Evolutionary conservation across 2,113 vertebrate genomes (phyloP), one percentile per base, ranked within the genome.

Genomic region (Zeus faber): DNA sequence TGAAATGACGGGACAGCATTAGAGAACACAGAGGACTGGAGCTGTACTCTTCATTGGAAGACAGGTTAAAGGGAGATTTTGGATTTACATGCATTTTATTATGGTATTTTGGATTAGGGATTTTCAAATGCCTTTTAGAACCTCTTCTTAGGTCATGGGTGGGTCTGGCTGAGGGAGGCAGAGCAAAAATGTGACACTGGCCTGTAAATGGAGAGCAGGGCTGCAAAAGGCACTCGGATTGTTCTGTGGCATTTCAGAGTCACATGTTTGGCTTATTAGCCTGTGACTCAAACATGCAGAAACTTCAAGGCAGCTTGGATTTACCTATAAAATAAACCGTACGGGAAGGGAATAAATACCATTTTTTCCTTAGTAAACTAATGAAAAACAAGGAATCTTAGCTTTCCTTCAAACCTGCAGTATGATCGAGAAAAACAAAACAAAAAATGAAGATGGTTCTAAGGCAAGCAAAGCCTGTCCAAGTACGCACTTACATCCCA

Each of bases 141-240:
- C n/a, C n/a, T n/a, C n/a, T n/a, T n/a, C n/a, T n/a, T n/a, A 29
- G 16, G 27, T 4, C 11, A 33, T 8, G 50, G 13, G 33, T 37
- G 33, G 60, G 51, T 5, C 16, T 25, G 3, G 54, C 21, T 22
- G 58, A 47, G 47, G 13, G 23, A 11, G 6, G 9, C 6, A 31
- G 24, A 50, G 53, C 37, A 68, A 54, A 74, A 68, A 77, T 73
- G 67, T 69, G 49, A 69, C 79, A 65, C 69, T 10, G 2, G 0
- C n/a, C 59, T 71, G 72, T 61, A 57, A 82, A 74, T 67, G 49
- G 62, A 41, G 14, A 55, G 58, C 74, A 49, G 56, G 31, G 0
- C 45, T 2, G 67, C 57, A 31, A 67, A 59, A 71, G 63, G 46
- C 70, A 67, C 61, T 17, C 25, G 16, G 26, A 51, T 24, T 44